A percentile compares a stretch with the other conserved stretches of the same genome.
Evolutionary conservation across 2,113 vertebrate species (phyloP).

Genomic region (Xiphophorus couchianus): DNA sequence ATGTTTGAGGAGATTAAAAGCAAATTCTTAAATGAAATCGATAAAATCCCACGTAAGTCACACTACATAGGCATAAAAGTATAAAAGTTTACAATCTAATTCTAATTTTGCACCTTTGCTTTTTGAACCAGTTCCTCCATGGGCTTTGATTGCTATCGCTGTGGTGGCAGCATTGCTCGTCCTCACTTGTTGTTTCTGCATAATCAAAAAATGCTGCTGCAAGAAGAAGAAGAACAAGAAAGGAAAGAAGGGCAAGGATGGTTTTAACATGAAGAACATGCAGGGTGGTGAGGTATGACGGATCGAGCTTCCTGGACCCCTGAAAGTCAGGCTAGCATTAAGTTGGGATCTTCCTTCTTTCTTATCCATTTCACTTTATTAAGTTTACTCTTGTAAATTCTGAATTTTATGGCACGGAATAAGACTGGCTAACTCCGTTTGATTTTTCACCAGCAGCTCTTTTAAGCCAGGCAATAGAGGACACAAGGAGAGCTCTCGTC

Average conservation of each 20-base stretch:
- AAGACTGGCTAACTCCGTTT: slow-evolving; percentile 55
- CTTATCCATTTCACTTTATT: slow-evolving; percentile 20
- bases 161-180: slow-evolving; percentile 92
- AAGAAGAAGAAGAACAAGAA: slow-evolving; percentile 99
- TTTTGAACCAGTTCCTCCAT: slow-evolving; percentile 86
- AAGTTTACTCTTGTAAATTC: slow-evolving; percentile 4
- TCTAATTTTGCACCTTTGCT: not conserved
- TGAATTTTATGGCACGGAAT: slow-evolving; percentile 13
- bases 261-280: slow-evolving; percentile 97
- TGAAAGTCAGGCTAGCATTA: slow-evolving; percentile 15
- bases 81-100: not conserved
- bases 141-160: slow-evolving; percentile 94
- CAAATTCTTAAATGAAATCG: slow-evolving; percentile 94
- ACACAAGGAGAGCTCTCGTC: slow-evolving; percentile 72
- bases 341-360: slow-evolving; percentile 14
- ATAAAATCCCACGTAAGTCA: slow-evolving; percentile 92
- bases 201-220: slow-evolving; percentile 99
- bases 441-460: slow-evolving; percentile 67
- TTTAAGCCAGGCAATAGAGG: slow-evolving; percentile 64
- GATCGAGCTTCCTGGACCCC: slow-evolving; percentile 9
- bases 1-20: slow-evolving; percentile 89
- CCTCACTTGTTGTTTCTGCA: slow-evolving; percentile 98
- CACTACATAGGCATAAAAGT: not conserved
- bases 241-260: slow-evolving; percentile 93
- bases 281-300: slow-evolving; percentile 83